phyloP scores from a whole-genome alignment of 92 coral and sea anemone genomes.

The Epizoanthus stellaris region DNA sequence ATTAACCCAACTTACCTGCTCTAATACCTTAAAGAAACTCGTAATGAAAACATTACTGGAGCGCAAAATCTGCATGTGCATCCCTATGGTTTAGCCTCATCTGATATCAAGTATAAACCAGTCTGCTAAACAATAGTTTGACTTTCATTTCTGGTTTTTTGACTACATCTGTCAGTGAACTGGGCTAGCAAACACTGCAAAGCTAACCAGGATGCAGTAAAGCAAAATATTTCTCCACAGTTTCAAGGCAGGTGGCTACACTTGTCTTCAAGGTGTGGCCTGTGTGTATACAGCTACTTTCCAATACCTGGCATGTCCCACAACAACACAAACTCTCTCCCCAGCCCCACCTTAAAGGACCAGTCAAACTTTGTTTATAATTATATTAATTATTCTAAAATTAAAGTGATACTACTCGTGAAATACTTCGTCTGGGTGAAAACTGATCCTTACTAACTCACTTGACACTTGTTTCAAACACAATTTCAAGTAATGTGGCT shows the following conservation, averaged over 20 bases:
- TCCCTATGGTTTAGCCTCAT: background rate
- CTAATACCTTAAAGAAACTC: constrained; percentile 33
- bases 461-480: too few relatives aligned
- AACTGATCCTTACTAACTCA: too few relatives aligned
- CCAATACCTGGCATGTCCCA: background rate
- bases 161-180: background rate
- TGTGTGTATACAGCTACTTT: background rate
- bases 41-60: constrained; percentile 32
- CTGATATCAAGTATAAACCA: background rate
- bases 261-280: constrained; percentile 33
- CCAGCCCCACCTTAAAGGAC: background rate
- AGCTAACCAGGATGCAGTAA: background rate
- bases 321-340: constrained; percentile 33
- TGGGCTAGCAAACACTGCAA: background rate
- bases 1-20: constrained; percentile 9
- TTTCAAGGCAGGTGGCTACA: background rate
- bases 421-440: too few relatives aligned
- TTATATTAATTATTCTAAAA: constrained; percentile 2
- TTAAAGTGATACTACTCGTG: constrained; percentile 9
- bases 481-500: too few relatives aligned
- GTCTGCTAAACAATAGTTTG: too few relatives aligned
- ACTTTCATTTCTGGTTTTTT: background rate
- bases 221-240: background rate
- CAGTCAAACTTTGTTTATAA: background rate
- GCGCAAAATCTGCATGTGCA: constrained; percentile 34